Evolutionary conservation across 2,113 vertebrate species (phyloP), one percentile per base, ranked within the genome.

Genomic region (Microtus montanus): DNA sequence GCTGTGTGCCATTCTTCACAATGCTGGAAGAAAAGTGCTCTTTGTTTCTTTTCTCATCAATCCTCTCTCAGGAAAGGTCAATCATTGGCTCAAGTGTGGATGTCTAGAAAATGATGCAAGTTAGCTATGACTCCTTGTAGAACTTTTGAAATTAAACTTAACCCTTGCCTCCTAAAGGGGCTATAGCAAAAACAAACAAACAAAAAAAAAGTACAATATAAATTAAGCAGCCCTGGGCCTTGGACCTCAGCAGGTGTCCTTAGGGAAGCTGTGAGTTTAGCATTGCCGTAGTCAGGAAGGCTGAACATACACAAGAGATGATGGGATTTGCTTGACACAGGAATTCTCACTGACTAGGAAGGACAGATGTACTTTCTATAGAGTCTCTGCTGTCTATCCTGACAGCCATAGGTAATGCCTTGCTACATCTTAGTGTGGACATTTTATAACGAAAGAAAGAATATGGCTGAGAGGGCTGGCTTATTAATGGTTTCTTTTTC

Each of bases 101-200:
- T 2, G 68, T 4, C 54, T 89, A 73, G 38, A 44, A 11, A 44
- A 28, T 61, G 20, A 33, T 64, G 66, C 8, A 52, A 35, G 17
- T 52, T 44, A 28, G 47, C 47, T 52, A 4, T 52, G 28, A 52
- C 28, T 33, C 75, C 75, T 52, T 49, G 77, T 10, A 33, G 44
- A 84, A 84, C n/a, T 30, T 44, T 88, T 73, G 83, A 94, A 93
- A 83, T 92, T 41, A 80, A 77, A 92, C 14, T 78, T 78, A 91
- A 89, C 73, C 38, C 44, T 41, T 91, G 22, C 90, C 3, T 86
- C 7, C 24, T 77, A 75, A 80, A 49, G 30, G 58, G 54, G 54
- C 54, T 58, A 58, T 20, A 19, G 58, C 19, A 58, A 58, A 58
- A 58, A 58, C 58, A 58, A 58, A 93, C 54, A 54, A 92, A 28